Base-by-base conservation (phyloP, 2,888 invertebrate species). In the Meghimatium bilineatum region DNA sequence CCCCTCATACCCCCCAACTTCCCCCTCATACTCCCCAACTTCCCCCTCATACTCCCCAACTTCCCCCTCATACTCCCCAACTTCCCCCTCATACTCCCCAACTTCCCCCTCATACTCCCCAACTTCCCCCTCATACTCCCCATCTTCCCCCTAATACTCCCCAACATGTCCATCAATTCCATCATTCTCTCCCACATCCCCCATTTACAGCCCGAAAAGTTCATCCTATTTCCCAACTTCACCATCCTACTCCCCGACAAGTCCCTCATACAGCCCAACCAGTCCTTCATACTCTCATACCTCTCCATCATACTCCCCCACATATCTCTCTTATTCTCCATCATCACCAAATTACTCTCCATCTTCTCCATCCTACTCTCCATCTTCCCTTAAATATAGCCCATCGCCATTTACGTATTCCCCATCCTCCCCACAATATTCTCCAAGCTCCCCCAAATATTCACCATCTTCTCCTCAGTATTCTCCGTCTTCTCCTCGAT, bases 251-350 rank as follows among this genome's bases (percentile, higher is more conserved):
- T 89, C 89, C 29, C 93, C 93, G 3, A 92, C 93, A 10, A 89
- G 96, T 90, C 95, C 97, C 52, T 96, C 96, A 20, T 95, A 95
- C 87, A 94, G 94, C 20, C 95, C 95, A 1, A 95, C 95, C 5
- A 89, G 89, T 36, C 93, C 93, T 0, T 89, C 96, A 0, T 96
- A 97, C 29, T 95, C 96, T 0, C 96, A 97, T 0, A 96, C 97
- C 0, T 96, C 96, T 87, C 97, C 97, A 0, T 96, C 96, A 89
- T 97, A 98, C 93, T 96, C 96, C 96, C 97, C 97, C 1, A 96
- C 96, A 0, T n/a, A n/a, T 96, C 96, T 88, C 97, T 97, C 0
- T 96, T 89, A 69, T 93, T 90, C 97, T 20, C 96, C 96, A 10
- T 95, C 96, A 71, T 93, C 94, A 91, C 94, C 94, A 12, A 87